Conservation (phyloP, 2,113 vertebrate genomes). For the Haplotaxodon microlepis region DNA sequence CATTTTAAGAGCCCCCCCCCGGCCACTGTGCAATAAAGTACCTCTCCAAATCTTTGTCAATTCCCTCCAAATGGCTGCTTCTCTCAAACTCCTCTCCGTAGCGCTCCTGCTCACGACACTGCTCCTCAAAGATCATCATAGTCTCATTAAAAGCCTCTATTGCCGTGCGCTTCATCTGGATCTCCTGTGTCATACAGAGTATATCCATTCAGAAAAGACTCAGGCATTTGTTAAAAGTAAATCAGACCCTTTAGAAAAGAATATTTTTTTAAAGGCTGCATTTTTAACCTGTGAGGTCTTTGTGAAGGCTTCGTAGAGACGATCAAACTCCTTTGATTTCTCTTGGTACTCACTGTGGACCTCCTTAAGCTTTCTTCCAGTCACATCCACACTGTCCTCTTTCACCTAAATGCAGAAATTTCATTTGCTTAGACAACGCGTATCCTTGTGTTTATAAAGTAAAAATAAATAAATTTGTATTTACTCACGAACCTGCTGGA, state of each 20-base stretch:
- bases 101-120: slow-evolving; percentile 87
- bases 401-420: slow-evolving; percentile 75
- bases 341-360: slow-evolving; percentile 91
- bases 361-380: slow-evolving; percentile 90
- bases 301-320: slow-evolving; percentile 89
- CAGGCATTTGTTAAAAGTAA: background rate
- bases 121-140: slow-evolving; percentile 93
- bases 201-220: background rate
- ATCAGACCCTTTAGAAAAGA: background rate
- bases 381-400: slow-evolving; percentile 87
- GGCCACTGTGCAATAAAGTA: slow-evolving; percentile 29
- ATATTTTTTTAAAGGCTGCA: fast-evolving
- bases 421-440: background rate
- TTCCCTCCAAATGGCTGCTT: slow-evolving; percentile 77
- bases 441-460: background rate
- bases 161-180: slow-evolving; percentile 93
- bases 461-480: background rate
- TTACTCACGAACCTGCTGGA: slow-evolving; percentile 78
- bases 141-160: slow-evolving; percentile 95
- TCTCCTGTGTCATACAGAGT: slow-evolving; percentile 74
- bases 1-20: background rate
- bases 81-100: slow-evolving; percentile 87
- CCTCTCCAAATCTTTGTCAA: slow-evolving; percentile 90
- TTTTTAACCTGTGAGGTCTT: slow-evolving; percentile 87
- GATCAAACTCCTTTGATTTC: slow-evolving; percentile 90